Conservation (phyloP, 2,888 invertebrate species). For the Parnassius smintheus region DNA sequence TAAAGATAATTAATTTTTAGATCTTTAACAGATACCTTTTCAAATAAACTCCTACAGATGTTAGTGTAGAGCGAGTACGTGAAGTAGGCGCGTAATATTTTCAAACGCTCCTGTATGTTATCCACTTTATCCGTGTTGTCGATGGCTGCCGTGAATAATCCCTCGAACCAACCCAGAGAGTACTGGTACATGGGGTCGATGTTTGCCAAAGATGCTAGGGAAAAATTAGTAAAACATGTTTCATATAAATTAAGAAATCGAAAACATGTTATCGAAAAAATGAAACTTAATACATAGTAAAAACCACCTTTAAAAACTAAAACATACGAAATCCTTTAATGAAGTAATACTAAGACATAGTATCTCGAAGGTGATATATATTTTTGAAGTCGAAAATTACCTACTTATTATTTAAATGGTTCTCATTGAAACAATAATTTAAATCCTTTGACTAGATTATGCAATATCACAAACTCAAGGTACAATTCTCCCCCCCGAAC, state of each 20-base stretch:
- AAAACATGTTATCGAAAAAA: no score
- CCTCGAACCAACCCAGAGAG: conserved; percentile 96
- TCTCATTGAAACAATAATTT: no score
- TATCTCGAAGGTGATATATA: no score
- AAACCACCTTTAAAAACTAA: no score
- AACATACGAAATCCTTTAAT: no score
- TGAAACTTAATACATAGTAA: no score
- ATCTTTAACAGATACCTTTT: conserved; percentile 82
- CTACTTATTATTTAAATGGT: no score
- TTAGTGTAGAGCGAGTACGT: conserved; percentile 94
- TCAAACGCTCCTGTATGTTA: conserved; percentile 86
- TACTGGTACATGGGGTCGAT: conserved; percentile 99
- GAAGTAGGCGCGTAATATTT: conserved; percentile 89
- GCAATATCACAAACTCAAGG: no score
- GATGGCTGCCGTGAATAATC: conserved; percentile 91
- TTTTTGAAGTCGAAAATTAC: no score
- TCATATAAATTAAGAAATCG: background rate
- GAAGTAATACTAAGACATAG: no score
- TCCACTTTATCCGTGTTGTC: conserved; percentile 93
- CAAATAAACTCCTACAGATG: conserved; percentile 96
- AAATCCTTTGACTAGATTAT: no score
- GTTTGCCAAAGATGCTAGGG: conserved; percentile 88
- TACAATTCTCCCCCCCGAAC: no score
- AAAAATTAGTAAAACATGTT: background rate
- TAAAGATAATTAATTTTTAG: background rate